Base-by-base conservation (phyloP, 2,113 vertebrate genomes). In the Phyllopteryx taeniolatus region DNA sequence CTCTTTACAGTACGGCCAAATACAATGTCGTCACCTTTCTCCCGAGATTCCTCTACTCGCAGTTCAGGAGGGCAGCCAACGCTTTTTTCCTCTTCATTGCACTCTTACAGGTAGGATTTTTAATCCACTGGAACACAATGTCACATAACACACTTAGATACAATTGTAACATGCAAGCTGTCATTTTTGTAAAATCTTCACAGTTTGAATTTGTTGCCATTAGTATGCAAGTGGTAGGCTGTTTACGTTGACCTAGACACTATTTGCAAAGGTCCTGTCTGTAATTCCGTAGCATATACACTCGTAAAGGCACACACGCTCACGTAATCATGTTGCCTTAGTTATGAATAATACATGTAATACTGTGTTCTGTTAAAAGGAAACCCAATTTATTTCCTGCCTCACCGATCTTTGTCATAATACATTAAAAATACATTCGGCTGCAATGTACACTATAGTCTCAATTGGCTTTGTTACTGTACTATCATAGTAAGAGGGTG, bases 21-120 rank as follows among this genome's bases (percentile, higher is more conserved):
- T 99, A 99, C 93, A 99, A 99, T 77, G 88, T 96, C 75, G 94
- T 99, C 85, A 99, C 96, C 76, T 99, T 99, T 91, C 94, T 99
- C 62, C 98, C 98, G 68, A 94, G 97, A 63, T 99, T 99, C 91
- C 95, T 99, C 76, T 99, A 99, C 92, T 98, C 97, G 11, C 98
- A 99, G 90, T 99, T 99, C 93, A 95, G 97, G 92, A 95, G 97
- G 94, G 98, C 98, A 68, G 98, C 98, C 83, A 99, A 99, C 83
- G 94, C 97, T 20, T 99, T 99, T 93, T 99, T 99, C 82, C 97
- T 99, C 85, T 99, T 99, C 93, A 99, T 99, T 88, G 96, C 98
- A 65, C 93, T 99, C 83, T 93, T 99, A 88, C 98, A 99, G 96
- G 98, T 99, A 95, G 88, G 94, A 88, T 27, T 31, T 46, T 20